Evolutionary conservation across 2,797 vertebrate genomes (phyloP).

Genomic region (Crocidura indochinensis): DNA sequence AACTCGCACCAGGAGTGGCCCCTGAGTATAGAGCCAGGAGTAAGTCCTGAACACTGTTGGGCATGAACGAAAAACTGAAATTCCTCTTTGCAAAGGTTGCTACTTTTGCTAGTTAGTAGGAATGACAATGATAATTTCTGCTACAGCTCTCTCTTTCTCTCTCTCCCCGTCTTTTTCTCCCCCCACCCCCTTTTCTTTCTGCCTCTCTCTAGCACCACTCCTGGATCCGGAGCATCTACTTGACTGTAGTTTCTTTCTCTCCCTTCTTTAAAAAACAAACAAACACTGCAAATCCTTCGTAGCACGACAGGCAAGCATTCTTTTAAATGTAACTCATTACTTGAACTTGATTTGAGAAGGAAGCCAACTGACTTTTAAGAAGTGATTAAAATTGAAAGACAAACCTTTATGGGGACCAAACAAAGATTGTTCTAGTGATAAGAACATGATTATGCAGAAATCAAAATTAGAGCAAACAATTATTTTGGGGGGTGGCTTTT

Average conservation of each 20-base stretch:
- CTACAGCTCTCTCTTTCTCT: constrained; percentile 11
- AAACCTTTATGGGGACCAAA: constrained; percentile 13
- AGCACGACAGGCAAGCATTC: not conserved
- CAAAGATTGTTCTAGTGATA: constrained; percentile 22
- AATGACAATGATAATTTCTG: not conserved
- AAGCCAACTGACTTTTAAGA: constrained; percentile 2
- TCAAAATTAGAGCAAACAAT: not conserved
- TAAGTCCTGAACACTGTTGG: too few species aligned
- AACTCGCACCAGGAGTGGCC: too few species aligned
- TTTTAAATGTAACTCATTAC: not conserved
- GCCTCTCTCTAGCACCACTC: not conserved
- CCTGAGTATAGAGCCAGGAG: too few species aligned
- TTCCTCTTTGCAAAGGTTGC: constrained; percentile 25
- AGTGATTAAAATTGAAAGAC: constrained; percentile 7
- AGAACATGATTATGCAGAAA: constrained; percentile 37
- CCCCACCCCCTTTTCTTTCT: too few species aligned
- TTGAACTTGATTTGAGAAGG: constrained; percentile 47
- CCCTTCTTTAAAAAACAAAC: not conserved
- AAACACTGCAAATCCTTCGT: constrained; percentile 25
- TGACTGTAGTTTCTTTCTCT: too few species aligned
- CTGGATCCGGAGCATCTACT: not conserved
- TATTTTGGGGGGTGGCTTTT: too few species aligned
- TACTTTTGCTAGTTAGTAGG: constrained; percentile 39
- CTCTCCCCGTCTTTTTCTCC: not conserved
- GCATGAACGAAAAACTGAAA: constrained; percentile 50